A percentile compares a stretch with the other conserved stretches of the same genome.
Conservation (phyloP, 2,113 vertebrate species). For the Corapipo altera region DNA sequence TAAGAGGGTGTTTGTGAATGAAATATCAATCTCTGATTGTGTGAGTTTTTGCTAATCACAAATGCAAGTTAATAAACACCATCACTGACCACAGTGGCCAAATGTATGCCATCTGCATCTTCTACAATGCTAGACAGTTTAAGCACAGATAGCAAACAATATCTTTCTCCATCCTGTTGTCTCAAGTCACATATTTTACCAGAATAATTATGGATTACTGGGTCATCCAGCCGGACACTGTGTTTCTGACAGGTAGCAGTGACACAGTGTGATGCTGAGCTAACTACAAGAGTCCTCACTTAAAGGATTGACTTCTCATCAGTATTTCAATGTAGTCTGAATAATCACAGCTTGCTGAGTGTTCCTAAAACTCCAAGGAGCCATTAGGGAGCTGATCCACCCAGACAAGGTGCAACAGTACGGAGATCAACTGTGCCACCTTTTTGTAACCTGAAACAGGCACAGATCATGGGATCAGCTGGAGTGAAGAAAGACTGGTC, state of each 20-base stretch:
- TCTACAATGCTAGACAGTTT: neutral
- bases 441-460: neutral
- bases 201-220: neutral
- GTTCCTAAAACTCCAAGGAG: neutral
- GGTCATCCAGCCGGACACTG: neutral
- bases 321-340: neutral
- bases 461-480: neutral
- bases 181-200: neutral
- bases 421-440: neutral
- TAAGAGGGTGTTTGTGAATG: neutral
- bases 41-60: neutral
- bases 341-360: neutral
- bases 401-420: neutral
- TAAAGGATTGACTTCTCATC: neutral
- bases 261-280: neutral
- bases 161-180: neutral
- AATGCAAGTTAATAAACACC: neutral
- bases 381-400: neutral
- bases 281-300: neutral
- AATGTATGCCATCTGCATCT: neutral
- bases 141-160: neutral
- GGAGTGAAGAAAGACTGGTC: neutral
- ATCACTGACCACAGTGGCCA: neutral
- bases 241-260: neutral
- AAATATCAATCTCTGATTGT: neutral